phyloP scores from a whole-genome alignment of 2,797 vertebrate species.

The Amblyopsis hoosieri region DNA sequence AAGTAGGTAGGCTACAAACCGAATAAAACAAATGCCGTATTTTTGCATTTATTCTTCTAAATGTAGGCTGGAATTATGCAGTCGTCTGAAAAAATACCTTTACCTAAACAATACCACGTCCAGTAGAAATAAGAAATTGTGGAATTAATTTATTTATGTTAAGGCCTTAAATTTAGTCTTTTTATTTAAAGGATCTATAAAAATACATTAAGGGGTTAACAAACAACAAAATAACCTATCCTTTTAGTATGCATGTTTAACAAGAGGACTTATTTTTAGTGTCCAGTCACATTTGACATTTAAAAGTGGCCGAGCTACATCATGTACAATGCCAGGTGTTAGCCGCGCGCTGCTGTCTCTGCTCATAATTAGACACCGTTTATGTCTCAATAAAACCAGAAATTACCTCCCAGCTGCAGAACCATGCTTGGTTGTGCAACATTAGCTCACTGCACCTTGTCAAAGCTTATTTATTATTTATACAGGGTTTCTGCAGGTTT shows the following conservation, averaged over 20 bases:
- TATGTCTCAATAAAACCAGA: slow-evolving; percentile 28
- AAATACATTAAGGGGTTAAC: no score
- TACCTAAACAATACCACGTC: no score
- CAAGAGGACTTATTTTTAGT: neutral
- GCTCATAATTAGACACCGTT: slow-evolving; percentile 32
- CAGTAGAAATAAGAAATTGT: no score
- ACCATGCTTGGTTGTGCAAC: slow-evolving; percentile 51
- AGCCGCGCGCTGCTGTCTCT: slow-evolving; percentile 16
- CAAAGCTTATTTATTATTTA: slow-evolving; percentile 25
- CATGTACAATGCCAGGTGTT: slow-evolving; percentile 8
- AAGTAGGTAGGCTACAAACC: no score
- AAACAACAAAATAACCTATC: no score
- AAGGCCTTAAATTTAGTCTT: no score
- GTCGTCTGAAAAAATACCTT: no score
- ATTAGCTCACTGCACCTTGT: slow-evolving; percentile 8
- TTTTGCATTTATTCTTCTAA: no score
- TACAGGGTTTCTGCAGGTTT: slow-evolving; percentile 2
- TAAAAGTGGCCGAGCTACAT: slow-evolving; percentile 16
- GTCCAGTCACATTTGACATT: slow-evolving; percentile 10
- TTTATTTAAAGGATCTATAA: no score
- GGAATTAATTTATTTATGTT: no score
- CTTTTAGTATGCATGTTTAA: neutral
- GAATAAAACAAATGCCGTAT: no score
- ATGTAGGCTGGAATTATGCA: no score
- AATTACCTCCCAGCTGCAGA: slow-evolving; percentile 39